A percentile compares a stretch with the other conserved stretches of the same genome.
phyloP scores from a whole-genome alignment of 2,888 invertebrate species.

The Acanthosepion lycidas region DNA sequence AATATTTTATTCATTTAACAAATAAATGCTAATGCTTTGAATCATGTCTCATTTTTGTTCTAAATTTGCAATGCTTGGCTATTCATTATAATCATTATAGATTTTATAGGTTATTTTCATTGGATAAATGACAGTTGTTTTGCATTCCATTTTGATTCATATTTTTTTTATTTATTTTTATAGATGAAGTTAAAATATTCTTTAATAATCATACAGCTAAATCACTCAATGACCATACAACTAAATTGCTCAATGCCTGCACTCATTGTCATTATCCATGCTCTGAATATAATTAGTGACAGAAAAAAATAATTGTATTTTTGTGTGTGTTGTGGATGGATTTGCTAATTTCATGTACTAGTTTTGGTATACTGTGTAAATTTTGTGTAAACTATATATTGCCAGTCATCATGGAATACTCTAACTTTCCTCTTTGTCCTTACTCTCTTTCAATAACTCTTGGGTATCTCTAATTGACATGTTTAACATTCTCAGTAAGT shows the following conservation, averaged over 20 bases:
- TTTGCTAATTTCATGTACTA: too few relatives aligned
- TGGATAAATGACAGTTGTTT: neutral
- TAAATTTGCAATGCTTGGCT: neutral
- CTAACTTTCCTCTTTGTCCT: too few relatives aligned
- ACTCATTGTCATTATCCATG: neutral
- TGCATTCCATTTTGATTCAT: neutral
- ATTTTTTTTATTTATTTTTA: neutral
- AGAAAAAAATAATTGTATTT: neutral
- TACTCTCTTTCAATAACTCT: too few relatives aligned
- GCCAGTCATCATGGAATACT: too few relatives aligned
- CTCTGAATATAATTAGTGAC: too few relatives aligned
- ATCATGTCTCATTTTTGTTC: neutral
- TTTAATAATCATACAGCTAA: neutral
- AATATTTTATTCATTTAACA: neutral
- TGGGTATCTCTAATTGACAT: too few relatives aligned
- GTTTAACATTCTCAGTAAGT: too few relatives aligned
- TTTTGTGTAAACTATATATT: too few relatives aligned
- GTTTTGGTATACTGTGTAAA: too few relatives aligned
- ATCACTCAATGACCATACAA: neutral
- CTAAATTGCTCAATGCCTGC: neutral
- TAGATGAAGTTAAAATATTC: neutral
- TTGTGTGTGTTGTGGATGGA: neutral
- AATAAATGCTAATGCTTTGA: neutral
- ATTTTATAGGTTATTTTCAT: neutral
- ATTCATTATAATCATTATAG: conserved; percentile 4